Evolutionary conservation across 1,140 invertebrate species (phyloP).

Genomic region (Platorchestia sp.): DNA sequence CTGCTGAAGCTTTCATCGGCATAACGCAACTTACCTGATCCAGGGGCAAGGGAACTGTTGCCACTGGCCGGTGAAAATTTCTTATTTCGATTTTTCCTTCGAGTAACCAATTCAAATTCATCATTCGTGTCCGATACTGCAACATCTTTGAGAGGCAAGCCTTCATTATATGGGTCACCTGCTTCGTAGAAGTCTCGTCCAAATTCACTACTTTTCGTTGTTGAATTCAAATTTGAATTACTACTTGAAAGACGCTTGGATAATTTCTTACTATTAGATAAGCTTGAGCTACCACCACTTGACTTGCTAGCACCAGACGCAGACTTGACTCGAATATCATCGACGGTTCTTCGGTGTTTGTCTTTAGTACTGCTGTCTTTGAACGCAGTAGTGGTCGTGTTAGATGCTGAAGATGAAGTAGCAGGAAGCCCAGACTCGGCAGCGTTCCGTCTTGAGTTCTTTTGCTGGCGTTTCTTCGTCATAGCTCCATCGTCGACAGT

Average conservation of each 20-base stretch:
- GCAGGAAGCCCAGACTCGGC: slow-evolving; percentile 31
- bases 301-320: slow-evolving; percentile 30
- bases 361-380: slow-evolving; percentile 59
- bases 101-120: slow-evolving; percentile 66
- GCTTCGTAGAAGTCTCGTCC: slow-evolving; percentile 65
- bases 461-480: slow-evolving; percentile 57
- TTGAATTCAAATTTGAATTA: slow-evolving; percentile 40
- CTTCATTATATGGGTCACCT: slow-evolving; percentile 61
- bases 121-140: slow-evolving; percentile 59
- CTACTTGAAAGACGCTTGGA: slow-evolving; percentile 56
- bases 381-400: slow-evolving; percentile 41
- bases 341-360: slow-evolving; percentile 41
- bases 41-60: slow-evolving; percentile 35
- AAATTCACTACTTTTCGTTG: slow-evolving; percentile 63
- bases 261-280: slow-evolving; percentile 54
- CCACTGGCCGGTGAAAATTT: not conserved
- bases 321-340: slow-evolving; percentile 57
- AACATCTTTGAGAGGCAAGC: slow-evolving; percentile 36
- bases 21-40: slow-evolving; percentile 20
- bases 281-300: slow-evolving; percentile 29
- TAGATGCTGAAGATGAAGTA: not conserved
- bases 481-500: slow-evolving; percentile 66
- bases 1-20: not conserved
- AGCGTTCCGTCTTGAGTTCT: slow-evolving; percentile 60
- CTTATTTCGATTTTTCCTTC: slow-evolving; percentile 60